Conservation (phyloP, 2,797 vertebrate species). For the Arvicola amphibius region DNA sequence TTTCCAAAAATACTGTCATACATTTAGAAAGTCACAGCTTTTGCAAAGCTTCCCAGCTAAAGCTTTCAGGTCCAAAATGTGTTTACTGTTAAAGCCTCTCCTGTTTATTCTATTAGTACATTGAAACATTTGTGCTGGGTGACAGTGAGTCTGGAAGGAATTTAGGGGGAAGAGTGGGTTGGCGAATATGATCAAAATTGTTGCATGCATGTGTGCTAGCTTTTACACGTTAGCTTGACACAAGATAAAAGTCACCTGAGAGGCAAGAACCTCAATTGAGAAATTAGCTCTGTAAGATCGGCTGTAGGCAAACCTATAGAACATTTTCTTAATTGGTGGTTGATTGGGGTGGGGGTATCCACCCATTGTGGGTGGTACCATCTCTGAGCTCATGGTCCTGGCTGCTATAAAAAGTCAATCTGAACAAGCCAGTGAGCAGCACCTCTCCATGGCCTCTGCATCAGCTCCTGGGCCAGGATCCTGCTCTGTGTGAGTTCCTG, state of each 20-base stretch:
- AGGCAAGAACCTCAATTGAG: neutral
- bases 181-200: neutral
- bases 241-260: neutral
- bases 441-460: neutral
- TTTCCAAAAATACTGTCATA: constrained; percentile 30
- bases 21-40: constrained; percentile 28
- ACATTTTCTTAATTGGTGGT: neutral
- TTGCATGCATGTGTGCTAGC: neutral
- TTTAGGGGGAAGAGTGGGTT: too few relatives aligned
- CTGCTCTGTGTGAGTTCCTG: neutral
- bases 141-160: neutral
- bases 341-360: neutral
- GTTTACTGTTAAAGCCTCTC: neutral
- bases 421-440: neutral
- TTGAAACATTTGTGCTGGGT: constrained; percentile 17
- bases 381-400: neutral
- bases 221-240: neutral
- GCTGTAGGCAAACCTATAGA: neutral
- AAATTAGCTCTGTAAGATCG: neutral
- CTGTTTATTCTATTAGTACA: constrained; percentile 38
- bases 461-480: neutral
- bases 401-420: neutral
- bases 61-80: neutral
- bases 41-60: constrained; percentile 30
- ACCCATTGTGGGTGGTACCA: neutral